phyloP scores from a whole-genome alignment of 2,797 vertebrate species.

The Pangasius djambal region DNA sequence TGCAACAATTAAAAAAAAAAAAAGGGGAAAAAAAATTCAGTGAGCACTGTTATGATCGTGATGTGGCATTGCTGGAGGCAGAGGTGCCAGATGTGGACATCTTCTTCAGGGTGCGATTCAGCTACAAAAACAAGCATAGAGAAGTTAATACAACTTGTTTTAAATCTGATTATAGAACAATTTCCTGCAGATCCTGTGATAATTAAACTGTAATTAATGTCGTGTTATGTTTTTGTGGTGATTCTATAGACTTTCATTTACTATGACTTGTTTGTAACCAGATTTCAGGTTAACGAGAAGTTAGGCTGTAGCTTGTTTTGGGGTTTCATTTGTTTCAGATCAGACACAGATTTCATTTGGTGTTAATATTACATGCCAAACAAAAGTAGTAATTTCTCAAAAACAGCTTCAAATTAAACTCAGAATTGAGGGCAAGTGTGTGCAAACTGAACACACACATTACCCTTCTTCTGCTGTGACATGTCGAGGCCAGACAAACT shows the following conservation, averaged over 20 bases:
- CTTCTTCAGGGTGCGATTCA: constrained; percentile 81
- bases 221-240: not conserved
- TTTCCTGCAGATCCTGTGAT: not conserved
- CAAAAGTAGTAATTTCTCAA: not conserved
- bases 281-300: not conserved
- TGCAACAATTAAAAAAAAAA: not conserved
- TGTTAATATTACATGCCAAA: not conserved
- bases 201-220: not conserved
- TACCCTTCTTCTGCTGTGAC: not conserved
- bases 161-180: not conserved
- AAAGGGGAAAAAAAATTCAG: not conserved
- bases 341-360: not conserved
- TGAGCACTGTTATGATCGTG: constrained; percentile 46
- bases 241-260: not conserved
- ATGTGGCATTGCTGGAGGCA: constrained; percentile 18
- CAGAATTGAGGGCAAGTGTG: not conserved
- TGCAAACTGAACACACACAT: not conserved
- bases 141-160: not conserved
- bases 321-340: not conserved
- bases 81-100: constrained; percentile 59
- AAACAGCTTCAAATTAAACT: not conserved
- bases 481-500: not conserved
- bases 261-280: not conserved
- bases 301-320: not conserved
- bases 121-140: constrained; percentile 54